These are phyloP conservation scores for Drosophila austrosaltans DNA, from an alignment of 2,888 invertebrate genomes.

Conservation along the genomic window DNA sequence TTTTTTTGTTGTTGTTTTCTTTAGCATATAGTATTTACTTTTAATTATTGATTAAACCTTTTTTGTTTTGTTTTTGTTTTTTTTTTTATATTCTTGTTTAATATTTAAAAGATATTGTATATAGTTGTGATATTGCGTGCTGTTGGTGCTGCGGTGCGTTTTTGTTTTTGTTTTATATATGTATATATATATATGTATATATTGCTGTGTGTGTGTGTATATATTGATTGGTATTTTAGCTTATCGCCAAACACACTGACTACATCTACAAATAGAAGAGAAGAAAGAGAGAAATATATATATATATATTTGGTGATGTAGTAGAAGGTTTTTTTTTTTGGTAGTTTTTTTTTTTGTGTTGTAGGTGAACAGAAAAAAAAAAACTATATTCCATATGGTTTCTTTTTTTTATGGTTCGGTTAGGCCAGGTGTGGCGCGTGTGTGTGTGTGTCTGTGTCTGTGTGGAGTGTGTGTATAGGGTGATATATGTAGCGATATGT, in stretches of 20 bases:
- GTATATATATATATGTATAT: constrained; percentile 52
- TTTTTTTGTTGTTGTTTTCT: constrained; percentile 17
- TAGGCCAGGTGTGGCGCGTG: constrained; percentile 21
- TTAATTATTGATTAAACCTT: constrained; percentile 33
- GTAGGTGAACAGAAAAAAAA: constrained; percentile 38
- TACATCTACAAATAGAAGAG: constrained; percentile 89
- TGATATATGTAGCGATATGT: constrained; percentile 14
- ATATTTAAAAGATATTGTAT: constrained; percentile 23
- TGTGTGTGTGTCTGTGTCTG: constrained; percentile 22
- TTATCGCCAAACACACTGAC: constrained; percentile 95
- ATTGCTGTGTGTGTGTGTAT: constrained; percentile 76
- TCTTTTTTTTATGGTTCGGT: constrained; percentile 26
- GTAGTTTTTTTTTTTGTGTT: constrained; percentile 10
- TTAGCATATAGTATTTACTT: constrained; percentile 30
- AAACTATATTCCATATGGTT: constrained; percentile 26
- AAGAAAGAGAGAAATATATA: constrained; percentile 73
- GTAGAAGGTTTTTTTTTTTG: constrained; percentile 39
- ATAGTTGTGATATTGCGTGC: constrained; percentile 65
- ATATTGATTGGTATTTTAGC: constrained; percentile 79
- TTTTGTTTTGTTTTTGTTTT: constrained; percentile 29
- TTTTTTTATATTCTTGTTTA: constrained; percentile 26
- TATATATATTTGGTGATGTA: constrained; percentile 65
- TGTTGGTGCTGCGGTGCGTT: constrained; percentile 74
- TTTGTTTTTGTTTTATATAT: constrained; percentile 49
- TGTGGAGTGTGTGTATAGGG: neutral